phyloP scores from a whole-genome alignment of 23 tunicate genomes.

The Oikopleura dioica region DNA sequence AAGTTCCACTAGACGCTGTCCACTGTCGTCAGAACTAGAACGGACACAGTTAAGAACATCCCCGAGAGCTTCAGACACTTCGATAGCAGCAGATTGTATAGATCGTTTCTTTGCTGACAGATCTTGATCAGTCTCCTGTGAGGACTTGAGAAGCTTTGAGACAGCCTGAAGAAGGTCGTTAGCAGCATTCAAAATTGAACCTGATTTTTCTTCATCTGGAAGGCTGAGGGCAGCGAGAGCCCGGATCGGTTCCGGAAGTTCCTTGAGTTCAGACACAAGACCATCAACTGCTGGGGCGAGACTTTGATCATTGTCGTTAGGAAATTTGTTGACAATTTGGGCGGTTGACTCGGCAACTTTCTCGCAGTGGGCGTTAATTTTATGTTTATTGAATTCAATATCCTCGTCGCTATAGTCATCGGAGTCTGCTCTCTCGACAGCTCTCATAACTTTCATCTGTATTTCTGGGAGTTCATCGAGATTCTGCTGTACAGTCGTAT shows the following conservation, averaged over 20 bases:
- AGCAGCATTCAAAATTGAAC: slow-evolving; percentile 59
- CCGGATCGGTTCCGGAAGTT: slow-evolving; percentile 46
- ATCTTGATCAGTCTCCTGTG: slow-evolving; percentile 53
- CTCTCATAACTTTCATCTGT: neutral
- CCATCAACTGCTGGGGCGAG: neutral
- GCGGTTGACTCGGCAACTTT: neutral
- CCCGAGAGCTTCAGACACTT: neutral
- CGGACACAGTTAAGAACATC: neutral
- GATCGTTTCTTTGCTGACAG: slow-evolving; percentile 16
- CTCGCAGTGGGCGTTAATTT: neutral
- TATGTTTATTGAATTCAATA: neutral
- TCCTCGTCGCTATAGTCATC: neutral
- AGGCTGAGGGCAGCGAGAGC: slow-evolving; percentile 71
- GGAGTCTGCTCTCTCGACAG: neutral
- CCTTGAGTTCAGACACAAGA: slow-evolving; percentile 17
- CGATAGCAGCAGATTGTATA: neutral
- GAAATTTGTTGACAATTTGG: neutral
- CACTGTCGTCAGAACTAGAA: neutral
- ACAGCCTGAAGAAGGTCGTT: slow-evolving; percentile 80
- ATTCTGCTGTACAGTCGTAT: neutral
- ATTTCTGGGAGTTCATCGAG: neutral
- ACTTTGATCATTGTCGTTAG: neutral
- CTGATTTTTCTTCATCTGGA: slow-evolving; percentile 30
- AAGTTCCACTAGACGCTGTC: neutral
- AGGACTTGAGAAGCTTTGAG: slow-evolving; percentile 44